Evolutionary conservation across 2,113 vertebrate species (phyloP), one percentile per base, ranked within the genome.

Genomic region (Thomomys bottae): DNA sequence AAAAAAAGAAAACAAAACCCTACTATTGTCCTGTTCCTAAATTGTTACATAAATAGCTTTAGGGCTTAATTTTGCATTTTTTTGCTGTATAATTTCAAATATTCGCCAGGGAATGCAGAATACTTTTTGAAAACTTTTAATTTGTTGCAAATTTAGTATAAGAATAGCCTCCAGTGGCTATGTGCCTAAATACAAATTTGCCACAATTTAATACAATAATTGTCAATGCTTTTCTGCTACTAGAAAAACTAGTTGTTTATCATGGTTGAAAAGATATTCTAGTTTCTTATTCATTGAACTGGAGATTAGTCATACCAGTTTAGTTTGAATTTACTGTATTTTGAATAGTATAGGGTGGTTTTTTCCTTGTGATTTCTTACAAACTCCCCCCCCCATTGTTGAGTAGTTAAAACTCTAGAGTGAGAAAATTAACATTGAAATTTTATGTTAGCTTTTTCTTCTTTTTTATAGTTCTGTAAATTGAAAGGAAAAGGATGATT

Each of bases 1-100:
- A 10, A 2, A 18, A 28, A 68, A 23, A n/a, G n/a, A n/a, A n/a
- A n/a, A n/a, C n/a, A n/a, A n/a, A n/a, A n/a, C n/a, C 14, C 24
- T 73, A 14, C 81, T 84, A 12, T 70, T 68, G 57, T 59, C 6
- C 17, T 93, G 2, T 85, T 11, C 90, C 12, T 26, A 71, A 92
- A 86, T 61, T 95, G 79, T 92, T 82, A 94, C 83, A 75, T 84
- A 90, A 92, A n/a, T 91, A 63, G 24, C 63, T 94, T 83, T 73
- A 3, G 2, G 45, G 14, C 81, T 92, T 90, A 23, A 63, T 72
- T 93, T 91, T 85, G 12, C 66, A 67, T 75, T 91, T 72, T 86
- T 83, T 63, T 59, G 38, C 59, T 91, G 4, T 40, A 10, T 92
- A 76, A 87, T 96, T 96, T 96, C 49, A 92, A 71, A 82, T 24